These are phyloP conservation scores for Camelus bactrianus DNA, from an alignment of 2,113 vertebrate genomes.

Conservation along the genomic window DNA sequence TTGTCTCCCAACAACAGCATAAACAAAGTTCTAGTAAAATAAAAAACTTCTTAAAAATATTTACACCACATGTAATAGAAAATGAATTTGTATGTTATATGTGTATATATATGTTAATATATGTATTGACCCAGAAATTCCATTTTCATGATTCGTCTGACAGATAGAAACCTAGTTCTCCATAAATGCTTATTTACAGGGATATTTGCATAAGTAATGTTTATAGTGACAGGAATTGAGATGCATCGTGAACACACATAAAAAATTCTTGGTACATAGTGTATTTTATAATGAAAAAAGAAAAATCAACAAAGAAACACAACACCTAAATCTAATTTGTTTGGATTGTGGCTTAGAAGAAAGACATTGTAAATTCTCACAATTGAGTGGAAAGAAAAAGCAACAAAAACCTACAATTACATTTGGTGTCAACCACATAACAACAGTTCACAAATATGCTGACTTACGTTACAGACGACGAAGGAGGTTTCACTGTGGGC, in stretches of 20 bases:
- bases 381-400: neutral
- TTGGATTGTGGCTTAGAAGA: neutral
- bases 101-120: neutral
- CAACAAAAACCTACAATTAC: neutral
- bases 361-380: neutral
- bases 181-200: neutral
- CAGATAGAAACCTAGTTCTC: neutral
- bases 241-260: neutral
- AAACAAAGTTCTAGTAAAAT: neutral
- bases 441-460: neutral
- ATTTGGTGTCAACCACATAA: neutral
- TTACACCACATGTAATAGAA: neutral
- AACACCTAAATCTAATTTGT: neutral
- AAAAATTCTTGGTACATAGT: neutral
- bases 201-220: slow-evolving; percentile 2
- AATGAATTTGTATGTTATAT: neutral
- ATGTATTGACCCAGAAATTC: neutral
- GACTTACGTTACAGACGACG: neutral
- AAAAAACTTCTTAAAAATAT: neutral
- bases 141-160: neutral
- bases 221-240: neutral
- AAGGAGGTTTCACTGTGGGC: neutral
- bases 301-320: neutral
- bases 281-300: neutral
- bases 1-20: neutral